Evolutionary conservation across 2,797 vertebrate species (phyloP).

Genomic region (Tympanoctomys barrerae): DNA sequence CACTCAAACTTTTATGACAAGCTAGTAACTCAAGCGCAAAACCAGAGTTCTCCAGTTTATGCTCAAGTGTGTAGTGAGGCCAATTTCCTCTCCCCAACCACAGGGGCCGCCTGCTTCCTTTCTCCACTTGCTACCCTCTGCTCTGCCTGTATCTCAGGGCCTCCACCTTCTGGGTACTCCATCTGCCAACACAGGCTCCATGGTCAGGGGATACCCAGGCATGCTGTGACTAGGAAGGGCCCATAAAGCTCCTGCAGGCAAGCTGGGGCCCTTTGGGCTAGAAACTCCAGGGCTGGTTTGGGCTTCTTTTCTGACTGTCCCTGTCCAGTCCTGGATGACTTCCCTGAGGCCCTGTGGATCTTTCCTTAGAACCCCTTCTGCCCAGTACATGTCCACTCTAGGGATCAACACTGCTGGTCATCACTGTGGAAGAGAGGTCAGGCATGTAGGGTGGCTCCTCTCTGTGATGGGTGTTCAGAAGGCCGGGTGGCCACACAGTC

Average conservation of each 20-base stretch:
- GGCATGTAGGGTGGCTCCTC: not conserved
- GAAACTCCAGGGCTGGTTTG: not conserved
- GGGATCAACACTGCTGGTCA: not conserved
- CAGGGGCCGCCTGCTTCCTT: not conserved
- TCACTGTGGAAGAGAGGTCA: not conserved
- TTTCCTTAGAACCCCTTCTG: not conserved
- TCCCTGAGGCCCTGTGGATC: not conserved
- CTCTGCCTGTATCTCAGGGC: too few relatives aligned
- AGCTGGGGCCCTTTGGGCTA: not conserved
- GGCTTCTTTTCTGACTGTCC: not conserved
- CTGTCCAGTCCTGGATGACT: not conserved
- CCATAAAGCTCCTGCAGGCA: too few relatives aligned
- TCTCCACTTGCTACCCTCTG: not conserved
- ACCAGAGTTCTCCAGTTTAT: not conserved
- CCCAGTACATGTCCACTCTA: not conserved
- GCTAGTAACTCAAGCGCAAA: not conserved
- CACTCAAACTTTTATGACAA: not conserved
- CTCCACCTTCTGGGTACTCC: not conserved
- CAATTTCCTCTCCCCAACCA: not conserved
- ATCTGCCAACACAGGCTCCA: not conserved
- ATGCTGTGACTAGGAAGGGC: rapidly evolving
- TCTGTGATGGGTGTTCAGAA: not conserved
- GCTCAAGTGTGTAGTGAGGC: not conserved
- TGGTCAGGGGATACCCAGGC: too few relatives aligned
- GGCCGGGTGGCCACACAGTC: not conserved